Base-by-base conservation (phyloP, 2,113 vertebrate species). In the Micronisus gabar region DNA sequence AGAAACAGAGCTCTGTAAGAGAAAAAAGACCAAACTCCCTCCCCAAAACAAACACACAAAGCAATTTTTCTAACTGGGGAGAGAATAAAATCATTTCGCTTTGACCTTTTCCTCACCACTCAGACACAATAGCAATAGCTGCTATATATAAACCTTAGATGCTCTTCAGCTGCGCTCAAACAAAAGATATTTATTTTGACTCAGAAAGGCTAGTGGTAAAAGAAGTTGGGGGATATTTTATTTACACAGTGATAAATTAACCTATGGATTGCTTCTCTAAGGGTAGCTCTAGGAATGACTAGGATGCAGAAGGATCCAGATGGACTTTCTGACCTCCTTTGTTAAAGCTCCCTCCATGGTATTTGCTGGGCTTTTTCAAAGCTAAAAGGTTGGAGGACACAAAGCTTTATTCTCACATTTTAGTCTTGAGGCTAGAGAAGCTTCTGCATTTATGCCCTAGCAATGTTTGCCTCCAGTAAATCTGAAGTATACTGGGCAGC, bases 291-390 rank as follows among this genome's bases (percentile, higher is more conserved):
- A 87, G 79, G 84, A 95, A 82, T 50, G 47, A 59, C 67, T 36
- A 87, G 30, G 92, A 76, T 63, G 85, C 67, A 90, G 88, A 96
- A 32, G 8, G n/a, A 95, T 94, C 55, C 92, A 95, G 90, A 95
- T 85, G 96, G 95, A 91, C 81, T 96, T 96, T 95, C 50, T 97
- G 95, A 97, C 93, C 91, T 97, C 80, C 75, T 96, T 95, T 76
- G 48, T 83, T 82, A 80, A 71, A 95, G 81, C 23, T 93, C 16
- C n/a, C 43, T 92, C 83, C 76, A 32, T 72, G 95, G 93, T 87
- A 93, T 93, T 84, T 94, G 86, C 71, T 96, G 81, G 66, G 74
- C 25, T 94, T 86, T 96, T 97, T 96, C 79, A 91, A 81, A 96
- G 62, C 66, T 81, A 95, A 97, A 93, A 94, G 73, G 80, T 94